These are phyloP conservation scores for Drosophila seguyi DNA, from an alignment of 1,140 invertebrate species.

Conservation along the genomic window DNA sequence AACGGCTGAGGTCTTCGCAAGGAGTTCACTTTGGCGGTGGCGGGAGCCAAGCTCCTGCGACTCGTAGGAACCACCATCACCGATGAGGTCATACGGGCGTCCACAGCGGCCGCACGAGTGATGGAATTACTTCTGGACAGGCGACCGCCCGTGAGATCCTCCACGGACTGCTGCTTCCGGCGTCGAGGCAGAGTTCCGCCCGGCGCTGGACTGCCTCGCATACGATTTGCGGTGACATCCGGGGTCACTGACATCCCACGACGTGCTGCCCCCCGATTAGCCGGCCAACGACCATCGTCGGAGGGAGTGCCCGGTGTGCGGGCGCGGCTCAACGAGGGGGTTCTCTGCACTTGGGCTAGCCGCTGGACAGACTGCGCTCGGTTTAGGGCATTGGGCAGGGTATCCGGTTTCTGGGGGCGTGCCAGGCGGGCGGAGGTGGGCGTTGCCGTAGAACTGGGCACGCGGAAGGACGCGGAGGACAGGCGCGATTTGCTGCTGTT, in stretches of 20 bases:
- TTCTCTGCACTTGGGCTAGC: constrained; percentile 86
- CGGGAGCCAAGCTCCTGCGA: constrained; percentile 60
- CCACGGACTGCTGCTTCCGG: constrained; percentile 87
- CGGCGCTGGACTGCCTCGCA: constrained; percentile 80
- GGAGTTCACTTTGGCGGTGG: constrained; percentile 75
- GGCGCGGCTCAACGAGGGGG: constrained; percentile 87
- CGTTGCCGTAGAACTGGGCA: constrained; percentile 51
- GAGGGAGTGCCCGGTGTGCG: constrained; percentile 88
- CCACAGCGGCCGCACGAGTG: constrained; percentile 62
- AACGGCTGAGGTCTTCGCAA: constrained; percentile 63
- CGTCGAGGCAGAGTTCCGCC: constrained; percentile 90
- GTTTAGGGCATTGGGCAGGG: constrained; percentile 78
- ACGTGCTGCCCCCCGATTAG: constrained; percentile 63
- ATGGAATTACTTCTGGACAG: constrained; percentile 85
- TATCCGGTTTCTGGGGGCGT: constrained; percentile 86
- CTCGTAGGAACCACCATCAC: constrained; percentile 72
- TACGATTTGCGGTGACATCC: constrained; percentile 76
- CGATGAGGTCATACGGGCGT: constrained; percentile 85
- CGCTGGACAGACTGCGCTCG: constrained; percentile 86
- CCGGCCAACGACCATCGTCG: constrained; percentile 90
- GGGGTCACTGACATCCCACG: constrained; percentile 64
- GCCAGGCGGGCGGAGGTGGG: constrained; percentile 85
- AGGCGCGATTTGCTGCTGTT: constrained; percentile 51
- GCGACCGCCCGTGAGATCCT: constrained; percentile 84
- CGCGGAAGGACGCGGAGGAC: constrained; percentile 59